phyloP scores from a whole-genome alignment of 2,113 vertebrate genomes.

The Oryzias javanicus region DNA sequence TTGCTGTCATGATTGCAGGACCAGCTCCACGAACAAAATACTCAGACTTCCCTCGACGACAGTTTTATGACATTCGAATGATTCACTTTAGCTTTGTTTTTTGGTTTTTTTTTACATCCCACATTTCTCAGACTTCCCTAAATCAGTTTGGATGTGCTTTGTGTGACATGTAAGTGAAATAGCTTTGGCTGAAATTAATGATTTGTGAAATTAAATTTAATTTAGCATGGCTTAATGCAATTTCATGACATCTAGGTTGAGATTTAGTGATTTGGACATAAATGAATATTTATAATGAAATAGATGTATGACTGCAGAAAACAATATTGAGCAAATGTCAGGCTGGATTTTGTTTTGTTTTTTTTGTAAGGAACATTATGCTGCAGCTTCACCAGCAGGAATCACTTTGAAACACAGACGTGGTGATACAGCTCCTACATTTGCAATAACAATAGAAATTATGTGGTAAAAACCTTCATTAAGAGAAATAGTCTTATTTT shows the following conservation, averaged over 20 bases:
- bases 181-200: constrained; percentile 45
- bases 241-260: not conserved
- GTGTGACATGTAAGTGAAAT: not conserved
- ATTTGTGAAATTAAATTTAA: constrained; percentile 58
- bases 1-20: constrained; percentile 39
- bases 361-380: too few species aligned
- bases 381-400: too few species aligned
- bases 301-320: too few species aligned
- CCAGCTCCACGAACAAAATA: constrained; percentile 44
- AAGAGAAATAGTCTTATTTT: too few species aligned
- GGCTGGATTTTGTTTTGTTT: too few species aligned
- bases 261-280: too few species aligned
- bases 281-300: too few species aligned
- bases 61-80: constrained; percentile 74
- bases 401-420: too few species aligned
- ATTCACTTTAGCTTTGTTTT: constrained; percentile 37
- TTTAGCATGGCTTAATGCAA: constrained; percentile 30
- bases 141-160: constrained; percentile 42
- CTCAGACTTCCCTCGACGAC: constrained; percentile 58
- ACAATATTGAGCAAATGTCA: too few species aligned
- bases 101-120: constrained; percentile 45
- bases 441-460: too few species aligned
- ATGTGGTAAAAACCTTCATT: too few species aligned
- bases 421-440: too few species aligned
- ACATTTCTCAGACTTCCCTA: constrained; percentile 55